A percentile compares a stretch with the other conserved stretches of the same genome.
Conservation (phyloP, 1,140 invertebrate genomes). For the Zophobas atratus region DNA sequence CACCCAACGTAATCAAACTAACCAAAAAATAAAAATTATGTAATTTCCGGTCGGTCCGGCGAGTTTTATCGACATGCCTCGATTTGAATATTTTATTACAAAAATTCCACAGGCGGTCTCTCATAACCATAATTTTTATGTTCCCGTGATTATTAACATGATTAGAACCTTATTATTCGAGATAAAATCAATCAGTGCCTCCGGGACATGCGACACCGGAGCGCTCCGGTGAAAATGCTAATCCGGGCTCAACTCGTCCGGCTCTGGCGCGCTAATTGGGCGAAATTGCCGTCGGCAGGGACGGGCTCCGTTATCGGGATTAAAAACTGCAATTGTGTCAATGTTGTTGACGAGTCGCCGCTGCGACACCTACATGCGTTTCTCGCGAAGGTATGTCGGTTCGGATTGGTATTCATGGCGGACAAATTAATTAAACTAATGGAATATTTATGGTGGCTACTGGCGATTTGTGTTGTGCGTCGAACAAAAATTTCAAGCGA, state of each 20-base stretch:
- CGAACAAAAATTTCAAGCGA: background rate
- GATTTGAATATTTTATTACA: constrained; percentile 42
- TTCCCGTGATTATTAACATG: constrained; percentile 47
- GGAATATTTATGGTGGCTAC: constrained; percentile 2
- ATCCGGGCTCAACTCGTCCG: background rate
- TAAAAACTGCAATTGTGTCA: too few relatives aligned
- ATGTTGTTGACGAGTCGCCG: too few relatives aligned
- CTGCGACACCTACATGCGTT: background rate
- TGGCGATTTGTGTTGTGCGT: background rate
- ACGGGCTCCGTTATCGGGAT: too few relatives aligned
- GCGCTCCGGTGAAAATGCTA: constrained; percentile 16
- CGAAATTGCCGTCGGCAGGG: background rate
- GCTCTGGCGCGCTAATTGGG: background rate
- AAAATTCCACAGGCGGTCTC: constrained; percentile 46
- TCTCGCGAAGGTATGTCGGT: background rate
- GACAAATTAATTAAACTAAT: constrained; percentile 23
- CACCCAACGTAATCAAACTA: background rate
- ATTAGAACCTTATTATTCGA: constrained; percentile 44
- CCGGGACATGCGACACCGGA: constrained; percentile 27
- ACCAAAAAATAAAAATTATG: constrained; percentile 18
- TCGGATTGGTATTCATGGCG: constrained; percentile 4
- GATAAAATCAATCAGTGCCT: constrained; percentile 35
- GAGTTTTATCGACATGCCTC: constrained; percentile 25
- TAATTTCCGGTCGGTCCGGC: constrained; percentile 32
- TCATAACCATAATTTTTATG: constrained; percentile 44